Percentiles rank a stretch among this genome's conserved stretches.
These are phyloP conservation scores for Lasius platythorax DNA, from an alignment of 2,888 invertebrate genomes.

Conservation along the genomic window DNA sequence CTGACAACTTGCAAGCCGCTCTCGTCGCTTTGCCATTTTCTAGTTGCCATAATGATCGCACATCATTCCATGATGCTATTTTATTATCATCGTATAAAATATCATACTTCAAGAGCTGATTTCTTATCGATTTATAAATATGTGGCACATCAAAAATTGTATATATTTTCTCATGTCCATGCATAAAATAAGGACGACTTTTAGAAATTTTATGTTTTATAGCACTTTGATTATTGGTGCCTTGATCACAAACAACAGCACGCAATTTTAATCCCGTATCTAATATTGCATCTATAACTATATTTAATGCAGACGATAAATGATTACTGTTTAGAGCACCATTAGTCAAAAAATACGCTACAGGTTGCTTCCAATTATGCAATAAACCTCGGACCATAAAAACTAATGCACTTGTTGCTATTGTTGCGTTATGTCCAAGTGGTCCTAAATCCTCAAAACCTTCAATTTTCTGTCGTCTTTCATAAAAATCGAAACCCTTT, in stretches of 20 bases:
- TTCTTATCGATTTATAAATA: not conserved
- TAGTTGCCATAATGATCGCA: too few species aligned
- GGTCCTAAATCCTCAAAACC: too few species aligned
- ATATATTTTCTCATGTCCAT: not conserved
- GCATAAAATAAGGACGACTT: not conserved
- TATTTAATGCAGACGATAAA: not conserved
- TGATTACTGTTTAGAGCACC: not conserved
- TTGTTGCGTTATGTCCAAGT: not conserved
- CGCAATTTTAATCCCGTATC: not conserved
- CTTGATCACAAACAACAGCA: not conserved
- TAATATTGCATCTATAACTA: not conserved
- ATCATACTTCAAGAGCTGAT: not conserved
- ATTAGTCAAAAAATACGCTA: not conserved
- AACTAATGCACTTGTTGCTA: not conserved
- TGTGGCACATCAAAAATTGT: not conserved
- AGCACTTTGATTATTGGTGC: not conserved
- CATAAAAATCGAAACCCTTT: not conserved
- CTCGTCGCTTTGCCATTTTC: too few species aligned
- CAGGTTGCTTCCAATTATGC: not conserved
- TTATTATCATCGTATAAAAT: too few species aligned
- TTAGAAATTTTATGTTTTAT: not conserved
- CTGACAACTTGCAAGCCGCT: too few species aligned
- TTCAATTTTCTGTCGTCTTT: too few species aligned
- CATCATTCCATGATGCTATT: too few species aligned
- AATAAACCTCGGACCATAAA: not conserved